Percentiles rank a stretch among this genome's conserved stretches.
Evolutionary conservation across 2,113 vertebrate species (phyloP).

Genomic region (Promerops cafer): DNA sequence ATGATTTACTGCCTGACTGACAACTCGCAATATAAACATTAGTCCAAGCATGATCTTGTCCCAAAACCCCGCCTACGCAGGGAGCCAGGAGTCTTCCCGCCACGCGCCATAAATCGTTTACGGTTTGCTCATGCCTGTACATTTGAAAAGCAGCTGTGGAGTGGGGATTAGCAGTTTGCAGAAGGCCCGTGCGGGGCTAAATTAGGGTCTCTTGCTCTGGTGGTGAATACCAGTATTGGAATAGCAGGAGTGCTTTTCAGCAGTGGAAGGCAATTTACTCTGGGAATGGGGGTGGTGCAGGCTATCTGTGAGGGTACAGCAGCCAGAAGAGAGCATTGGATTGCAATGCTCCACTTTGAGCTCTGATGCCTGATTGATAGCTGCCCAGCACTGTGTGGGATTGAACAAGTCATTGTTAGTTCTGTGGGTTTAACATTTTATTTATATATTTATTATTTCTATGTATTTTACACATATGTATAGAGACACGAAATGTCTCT

Average conservation of each 20-base stretch:
- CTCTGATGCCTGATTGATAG: neutral
- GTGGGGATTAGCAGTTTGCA: slow-evolving; percentile 67
- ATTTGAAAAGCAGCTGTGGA: slow-evolving; percentile 66
- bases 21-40: slow-evolving; percentile 64
- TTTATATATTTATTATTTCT: neutral
- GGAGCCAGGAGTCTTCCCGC: slow-evolving; percentile 72
- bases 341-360: neutral
- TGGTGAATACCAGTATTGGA: neutral
- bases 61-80: slow-evolving; percentile 54
- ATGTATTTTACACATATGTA: neutral
- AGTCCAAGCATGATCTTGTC: slow-evolving; percentile 70
- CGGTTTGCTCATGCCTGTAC: slow-evolving; percentile 61
- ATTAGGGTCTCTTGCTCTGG: slow-evolving; percentile 40
- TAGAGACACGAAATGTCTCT: neutral
- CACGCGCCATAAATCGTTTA: slow-evolving; percentile 75
- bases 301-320: neutral
- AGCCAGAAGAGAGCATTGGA: neutral
- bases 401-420: neutral
- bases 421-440: neutral
- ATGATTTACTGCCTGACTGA: slow-evolving; percentile 65
- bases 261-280: slow-evolving; percentile 10
- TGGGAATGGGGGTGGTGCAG: neutral
- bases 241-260: slow-evolving; percentile 20
- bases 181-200: slow-evolving; percentile 56
- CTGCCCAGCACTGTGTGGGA: neutral